phyloP scores from a whole-genome alignment of 2,797 vertebrate species.

The Glossophaga mutica region DNA sequence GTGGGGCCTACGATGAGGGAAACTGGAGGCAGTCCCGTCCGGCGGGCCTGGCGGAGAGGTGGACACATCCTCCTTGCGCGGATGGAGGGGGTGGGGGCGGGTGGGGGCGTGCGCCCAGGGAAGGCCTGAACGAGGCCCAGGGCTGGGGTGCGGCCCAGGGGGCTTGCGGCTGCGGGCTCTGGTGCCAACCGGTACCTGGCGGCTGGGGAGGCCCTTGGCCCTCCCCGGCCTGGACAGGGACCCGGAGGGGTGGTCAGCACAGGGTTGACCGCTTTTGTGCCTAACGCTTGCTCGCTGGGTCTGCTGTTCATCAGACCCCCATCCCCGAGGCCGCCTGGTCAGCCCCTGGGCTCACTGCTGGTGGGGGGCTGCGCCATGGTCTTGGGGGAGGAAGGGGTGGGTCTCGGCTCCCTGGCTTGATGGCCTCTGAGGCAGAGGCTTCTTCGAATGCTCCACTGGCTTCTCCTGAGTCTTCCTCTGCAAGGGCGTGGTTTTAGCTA shows the following conservation, averaged over 20 bases:
- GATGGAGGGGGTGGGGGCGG: neutral
- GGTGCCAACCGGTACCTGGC: neutral
- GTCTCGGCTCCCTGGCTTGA: neutral
- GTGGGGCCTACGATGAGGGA: neutral
- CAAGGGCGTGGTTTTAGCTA: conserved; percentile 36
- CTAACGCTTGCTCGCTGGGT: neutral
- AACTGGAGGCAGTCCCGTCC: neutral
- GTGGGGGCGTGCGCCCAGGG: neutral
- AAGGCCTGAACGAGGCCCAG: neutral
- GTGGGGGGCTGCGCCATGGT: neutral
- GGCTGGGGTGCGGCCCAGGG: neutral
- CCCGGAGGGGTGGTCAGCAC: neutral
- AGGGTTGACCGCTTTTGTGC: neutral
- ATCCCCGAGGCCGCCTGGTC: neutral
- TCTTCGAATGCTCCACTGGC: neutral
- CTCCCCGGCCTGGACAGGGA: neutral
- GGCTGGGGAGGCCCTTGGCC: neutral
- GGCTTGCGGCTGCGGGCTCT: neutral
- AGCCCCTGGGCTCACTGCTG: neutral
- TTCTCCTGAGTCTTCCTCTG: conserved; percentile 54
- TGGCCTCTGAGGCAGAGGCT: neutral
- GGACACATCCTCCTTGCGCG: neutral
- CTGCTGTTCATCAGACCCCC: neutral
- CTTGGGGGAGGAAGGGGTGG: neutral
- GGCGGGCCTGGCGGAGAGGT: neutral